Evolutionary conservation across 2,888 invertebrate genomes (phyloP).

Genomic region (Cataglyphis rosenhaueri): DNA sequence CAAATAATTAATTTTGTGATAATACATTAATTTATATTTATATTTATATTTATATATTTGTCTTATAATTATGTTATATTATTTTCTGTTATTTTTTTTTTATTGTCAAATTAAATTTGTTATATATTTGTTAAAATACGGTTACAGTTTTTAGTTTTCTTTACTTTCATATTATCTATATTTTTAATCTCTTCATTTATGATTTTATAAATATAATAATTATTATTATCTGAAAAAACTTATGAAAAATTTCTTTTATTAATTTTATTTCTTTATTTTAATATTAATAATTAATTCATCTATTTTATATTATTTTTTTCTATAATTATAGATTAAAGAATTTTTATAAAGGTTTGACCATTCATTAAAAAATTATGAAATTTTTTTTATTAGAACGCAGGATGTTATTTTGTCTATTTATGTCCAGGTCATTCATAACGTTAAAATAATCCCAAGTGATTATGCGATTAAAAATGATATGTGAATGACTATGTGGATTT

Average conservation of each 20-base stretch:
- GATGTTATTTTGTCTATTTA: not conserved
- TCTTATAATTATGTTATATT: not conserved
- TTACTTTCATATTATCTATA: not conserved
- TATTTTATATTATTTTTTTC: not conserved
- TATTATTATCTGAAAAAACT: not conserved
- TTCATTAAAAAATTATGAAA: not conserved
- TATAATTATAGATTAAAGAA: not conserved
- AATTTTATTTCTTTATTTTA: not conserved
- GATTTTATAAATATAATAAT: not conserved
- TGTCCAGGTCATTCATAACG: not conserved
- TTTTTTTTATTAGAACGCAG: not conserved
- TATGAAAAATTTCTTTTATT: not conserved
- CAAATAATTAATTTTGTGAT: constrained; percentile 2
- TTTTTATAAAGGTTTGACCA: not conserved
- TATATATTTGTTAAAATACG: not conserved
- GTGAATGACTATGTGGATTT: constrained; percentile 44
- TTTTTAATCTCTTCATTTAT: not conserved
- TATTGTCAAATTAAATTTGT: not conserved
- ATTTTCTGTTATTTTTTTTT: not conserved
- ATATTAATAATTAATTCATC: not conserved
- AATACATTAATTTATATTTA: not conserved
- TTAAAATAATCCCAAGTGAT: constrained; percentile 3
- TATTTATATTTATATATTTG: not conserved
- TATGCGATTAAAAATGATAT: constrained; percentile 42
- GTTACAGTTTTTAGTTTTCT: not conserved